Evolutionary conservation across 2,888 invertebrate species (phyloP), one percentile per base, ranked within the genome.

Genomic region (Pachliopta kotzebuea): DNA sequence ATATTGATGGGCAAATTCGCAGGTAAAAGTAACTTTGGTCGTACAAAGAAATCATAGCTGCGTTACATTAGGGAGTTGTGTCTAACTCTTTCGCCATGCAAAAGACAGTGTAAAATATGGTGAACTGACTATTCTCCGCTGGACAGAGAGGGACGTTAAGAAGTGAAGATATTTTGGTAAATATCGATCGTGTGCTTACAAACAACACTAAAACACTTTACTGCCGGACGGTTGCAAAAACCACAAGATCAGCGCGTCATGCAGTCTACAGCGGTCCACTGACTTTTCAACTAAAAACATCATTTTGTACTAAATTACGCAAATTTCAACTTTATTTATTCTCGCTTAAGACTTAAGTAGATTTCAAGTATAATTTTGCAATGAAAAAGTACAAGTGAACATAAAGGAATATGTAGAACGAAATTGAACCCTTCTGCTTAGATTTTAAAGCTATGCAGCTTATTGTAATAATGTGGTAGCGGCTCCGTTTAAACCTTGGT

Each of bases 231-330:
- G 81, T 84, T 81, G 87, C 84, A 86, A 86, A 86, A 87, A 86
- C 84, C 79, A 73, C 84, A 83, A 79, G 80, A 78, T 77, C 77
- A 77, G 76, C 83, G 88, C 88, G 88, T 88, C 88, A 86, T 83
- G 87, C 88, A 85, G 88, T 89, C 88, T 89, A 77, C 80, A 70
- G 68, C 62, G 74, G 73, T 73, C 73, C 69, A 69, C 74, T 74
- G 70, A 74, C 74, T 74, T 77, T 79, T 76, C 77, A 76, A 81
- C 79, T 71, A 84, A 83, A 83, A 84, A 70, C 60, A 62, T 37
- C n/a, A 63, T 59, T 61, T 65, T 31, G 24, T 26, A 42, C 11
- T 24, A 14, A 8, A 63, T 42, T 64, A 75, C 29, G 55, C 70
- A 31, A 80, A 74, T 73, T 62, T 69, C 64, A 70, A 73, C 76